Conservation (phyloP, 2,113 vertebrate species). For the Grammatotria lemairii region DNA sequence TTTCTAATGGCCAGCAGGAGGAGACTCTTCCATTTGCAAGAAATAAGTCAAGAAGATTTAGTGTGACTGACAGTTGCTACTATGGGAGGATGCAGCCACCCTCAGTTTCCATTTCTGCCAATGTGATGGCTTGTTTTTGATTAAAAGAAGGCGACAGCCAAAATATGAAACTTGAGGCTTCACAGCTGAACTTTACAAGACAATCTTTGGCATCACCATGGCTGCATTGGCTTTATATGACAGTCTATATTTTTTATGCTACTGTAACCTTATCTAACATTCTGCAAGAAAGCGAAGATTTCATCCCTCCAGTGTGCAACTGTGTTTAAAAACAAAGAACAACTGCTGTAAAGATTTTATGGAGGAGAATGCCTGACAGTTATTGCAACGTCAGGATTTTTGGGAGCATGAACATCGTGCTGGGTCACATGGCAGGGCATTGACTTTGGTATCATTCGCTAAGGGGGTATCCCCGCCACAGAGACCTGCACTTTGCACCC, state of each 20-base stretch:
- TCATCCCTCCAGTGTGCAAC: background rate
- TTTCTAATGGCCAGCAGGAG: background rate
- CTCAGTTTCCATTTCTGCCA: background rate
- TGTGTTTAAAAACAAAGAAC: background rate
- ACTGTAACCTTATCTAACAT: background rate
- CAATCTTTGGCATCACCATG: background rate
- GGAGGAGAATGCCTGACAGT: background rate
- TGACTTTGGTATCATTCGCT: conserved; percentile 76
- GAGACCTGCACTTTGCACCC: conserved; percentile 11
- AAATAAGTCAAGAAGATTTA: background rate
- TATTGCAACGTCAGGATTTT: background rate
- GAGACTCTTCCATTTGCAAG: background rate
- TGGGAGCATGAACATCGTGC: background rate
- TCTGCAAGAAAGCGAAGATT: background rate
- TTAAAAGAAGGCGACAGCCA: background rate
- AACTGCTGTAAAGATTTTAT: background rate
- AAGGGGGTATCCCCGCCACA: conserved; percentile 55
- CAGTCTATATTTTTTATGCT: background rate
- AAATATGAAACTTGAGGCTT: background rate
- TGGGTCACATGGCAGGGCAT: conserved; percentile 47
- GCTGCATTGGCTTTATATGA: background rate
- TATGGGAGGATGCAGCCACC: background rate
- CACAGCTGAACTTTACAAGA: background rate
- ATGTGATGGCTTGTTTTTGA: background rate
- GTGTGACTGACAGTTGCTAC: background rate